Base-by-base conservation (phyloP, 92 coral and sea anemone species). In the Zoanthus sansibaricus region DNA sequence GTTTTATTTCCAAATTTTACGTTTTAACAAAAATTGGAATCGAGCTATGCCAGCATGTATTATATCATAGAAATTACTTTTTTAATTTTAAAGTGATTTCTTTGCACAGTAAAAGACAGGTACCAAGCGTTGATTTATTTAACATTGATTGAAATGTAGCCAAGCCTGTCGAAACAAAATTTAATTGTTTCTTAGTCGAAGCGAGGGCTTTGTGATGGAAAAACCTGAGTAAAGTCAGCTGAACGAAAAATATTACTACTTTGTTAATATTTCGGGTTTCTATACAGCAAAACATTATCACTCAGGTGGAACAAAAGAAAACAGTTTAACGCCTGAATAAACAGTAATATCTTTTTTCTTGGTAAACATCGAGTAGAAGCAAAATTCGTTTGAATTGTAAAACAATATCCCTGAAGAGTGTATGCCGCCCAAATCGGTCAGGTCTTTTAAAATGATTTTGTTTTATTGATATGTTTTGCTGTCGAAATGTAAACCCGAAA, bases 151-250 rank as follows among this genome's bases (percentile, higher is more conserved):
- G 56, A 47, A 55, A 64, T 76, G 21, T 76, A 44, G 58, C 69
- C 48, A 12, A 42, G 16, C n/a, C 74, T 31, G n/a, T 62, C 71
- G 42, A 58, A 64, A 48, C 42, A 30, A 47, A 80, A 80, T 67
- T 80, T 42, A 80, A 80, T 80, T 66, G n/a, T 64, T 64, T 66
- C 61, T 47, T 68, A 62, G 21, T 62, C 5, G 75, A 80, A 64
- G 66, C 74, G 66, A 80, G 59, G 37, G 75, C 21, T 31, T 64
- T 25, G 56, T 47, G 49, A 44, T n/a, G 59, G 55, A 45, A 12
- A 33, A 11, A 56, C 85, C 75, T 80, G 85, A 64, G 47, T 30
- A 80, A 80, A 80, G 75, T 66, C 85, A 80, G 85, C 85, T 80
- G 85, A 80, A 49, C 1, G 2, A 48, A 55, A 71, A 80, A 80